Evolutionary conservation across 2,113 vertebrate species (phyloP), one percentile per base, ranked within the genome.

Genomic region (Axis porcinus): DNA sequence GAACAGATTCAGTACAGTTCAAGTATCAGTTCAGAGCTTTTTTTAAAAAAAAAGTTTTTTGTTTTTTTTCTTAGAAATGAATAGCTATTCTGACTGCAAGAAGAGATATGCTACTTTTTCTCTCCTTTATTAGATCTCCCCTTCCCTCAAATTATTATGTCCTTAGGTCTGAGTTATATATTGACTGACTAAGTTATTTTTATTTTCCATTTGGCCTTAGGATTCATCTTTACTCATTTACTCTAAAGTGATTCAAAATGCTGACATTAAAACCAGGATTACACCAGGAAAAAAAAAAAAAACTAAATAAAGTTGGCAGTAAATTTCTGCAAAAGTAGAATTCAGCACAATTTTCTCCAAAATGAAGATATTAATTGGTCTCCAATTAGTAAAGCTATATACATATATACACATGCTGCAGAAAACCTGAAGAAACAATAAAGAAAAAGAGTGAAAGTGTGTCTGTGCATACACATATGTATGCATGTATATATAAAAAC

Each of bases 241-340:
- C 27, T 82, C 67, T 86, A 52, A 92, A 94, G 28, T 89, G 54
- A 86, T 81, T 96, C 14, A 86, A 97, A 97, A 89, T 52, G 14
- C 86, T 92, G 92, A 92, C 62, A 97, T 64, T 86, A 50, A 95
- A 95, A 91, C 40, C 47, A 93, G 25, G 14, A 54, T 83, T 83
- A 82, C 57, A 27, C 21, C 45, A 81, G 89, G 30, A 27, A 93
- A 89, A 82, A 95, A 91, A 79, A 89, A 64, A 74, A 87, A 83
- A 78, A 84, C 7, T 78, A 94, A 93, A 78, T 67, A 83, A 94
- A 94, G 4, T n/a, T 78, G 60, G 15, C 28, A 93, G 25, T 23
- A 93, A 87, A 93, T 67, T 76, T 96, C 50, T 89, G 4, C 17
- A 86, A 95, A 96, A 92, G n/a, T 21, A 58, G 13, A 96, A 97